Percentiles rank a stretch among this genome's conserved stretches.
These are phyloP conservation scores for Acleris holmiana DNA, from an alignment of 2,888 invertebrate genomes.

Conservation along the genomic window DNA sequence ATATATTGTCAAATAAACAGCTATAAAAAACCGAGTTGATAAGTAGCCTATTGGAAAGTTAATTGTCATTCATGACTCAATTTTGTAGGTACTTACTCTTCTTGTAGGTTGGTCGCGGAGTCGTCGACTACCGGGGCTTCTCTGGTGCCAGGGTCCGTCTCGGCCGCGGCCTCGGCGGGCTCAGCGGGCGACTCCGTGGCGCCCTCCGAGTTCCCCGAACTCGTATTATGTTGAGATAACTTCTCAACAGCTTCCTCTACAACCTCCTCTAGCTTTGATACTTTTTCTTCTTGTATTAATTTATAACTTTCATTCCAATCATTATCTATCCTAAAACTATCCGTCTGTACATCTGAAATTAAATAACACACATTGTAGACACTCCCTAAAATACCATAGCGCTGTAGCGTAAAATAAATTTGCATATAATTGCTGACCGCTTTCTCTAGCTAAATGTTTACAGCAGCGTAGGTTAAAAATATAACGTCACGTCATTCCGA, in stretches of 20 bases:
- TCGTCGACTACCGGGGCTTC: background rate
- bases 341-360: slow-evolving; percentile 33
- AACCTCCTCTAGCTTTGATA: slow-evolving; percentile 61
- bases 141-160: background rate
- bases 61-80: background rate
- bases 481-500: slow-evolving; percentile 35
- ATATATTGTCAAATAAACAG: too few species aligned
- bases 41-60: background rate
- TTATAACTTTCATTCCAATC: slow-evolving; percentile 25
- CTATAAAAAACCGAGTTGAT: too few species aligned
- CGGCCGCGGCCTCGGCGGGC: background rate
- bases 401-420: slow-evolving; percentile 24
- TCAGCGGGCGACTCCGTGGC: slow-evolving; percentile 13
- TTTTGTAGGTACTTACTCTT: slow-evolving; percentile 13
- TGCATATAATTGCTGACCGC: slow-evolving; percentile 34
- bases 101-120: background rate
- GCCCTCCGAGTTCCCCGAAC: slow-evolving; percentile 21
- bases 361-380: slow-evolving; percentile 9
- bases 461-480: slow-evolving; percentile 31
- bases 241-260: slow-evolving; percentile 63
- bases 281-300: slow-evolving; percentile 50
- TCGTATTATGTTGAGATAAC: slow-evolving; percentile 17
- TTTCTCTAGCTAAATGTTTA: slow-evolving; percentile 27
- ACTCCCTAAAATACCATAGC: slow-evolving; percentile 14
- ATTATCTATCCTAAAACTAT: slow-evolving; percentile 35